Conservation (phyloP, 2,113 vertebrate genomes). For the Poeciliopsis prolifica region DNA sequence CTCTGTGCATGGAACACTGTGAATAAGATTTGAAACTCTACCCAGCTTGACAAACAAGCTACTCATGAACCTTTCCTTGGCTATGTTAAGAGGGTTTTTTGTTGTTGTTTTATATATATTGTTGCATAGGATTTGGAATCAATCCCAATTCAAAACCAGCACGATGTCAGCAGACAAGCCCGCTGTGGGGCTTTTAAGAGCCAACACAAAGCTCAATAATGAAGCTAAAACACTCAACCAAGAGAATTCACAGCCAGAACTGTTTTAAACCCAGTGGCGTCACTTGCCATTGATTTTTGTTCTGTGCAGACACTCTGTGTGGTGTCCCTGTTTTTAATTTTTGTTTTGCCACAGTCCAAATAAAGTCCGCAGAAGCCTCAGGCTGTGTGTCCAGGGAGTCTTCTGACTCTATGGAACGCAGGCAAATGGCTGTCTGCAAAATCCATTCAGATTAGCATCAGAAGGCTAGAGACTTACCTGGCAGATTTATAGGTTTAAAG, state of each 20-base stretch:
- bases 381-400: conserved; percentile 33
- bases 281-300: conserved; percentile 46
- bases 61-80: too few relatives aligned
- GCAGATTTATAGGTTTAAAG: conserved; percentile 12
- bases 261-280: conserved; percentile 42
- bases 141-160: conserved; percentile 20
- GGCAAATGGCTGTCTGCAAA: conserved; percentile 4
- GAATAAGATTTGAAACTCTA: too few relatives aligned
- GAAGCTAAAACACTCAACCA: conserved; percentile 45
- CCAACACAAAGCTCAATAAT: conserved; percentile 54
- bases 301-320: conserved; percentile 1
- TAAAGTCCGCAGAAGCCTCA: conserved; percentile 31
- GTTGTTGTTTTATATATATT: too few relatives aligned
- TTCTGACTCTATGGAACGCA: conserved; percentile 27
- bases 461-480: conserved; percentile 19
- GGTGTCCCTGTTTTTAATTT: conserved; percentile 2
- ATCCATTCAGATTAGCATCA: conserved; percentile 49
- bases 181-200: conserved; percentile 38
- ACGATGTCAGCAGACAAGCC: not conserved
- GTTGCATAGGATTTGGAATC: conserved; percentile 12
- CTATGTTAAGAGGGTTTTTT: too few relatives aligned
- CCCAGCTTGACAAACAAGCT: too few relatives aligned
- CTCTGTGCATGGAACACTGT: too few relatives aligned
- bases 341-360: conserved; percentile 24
- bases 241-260: conserved; percentile 52